These are phyloP conservation scores for Cosmia pyralina DNA, from an alignment of 2,888 invertebrate species.

Conservation along the genomic window DNA sequence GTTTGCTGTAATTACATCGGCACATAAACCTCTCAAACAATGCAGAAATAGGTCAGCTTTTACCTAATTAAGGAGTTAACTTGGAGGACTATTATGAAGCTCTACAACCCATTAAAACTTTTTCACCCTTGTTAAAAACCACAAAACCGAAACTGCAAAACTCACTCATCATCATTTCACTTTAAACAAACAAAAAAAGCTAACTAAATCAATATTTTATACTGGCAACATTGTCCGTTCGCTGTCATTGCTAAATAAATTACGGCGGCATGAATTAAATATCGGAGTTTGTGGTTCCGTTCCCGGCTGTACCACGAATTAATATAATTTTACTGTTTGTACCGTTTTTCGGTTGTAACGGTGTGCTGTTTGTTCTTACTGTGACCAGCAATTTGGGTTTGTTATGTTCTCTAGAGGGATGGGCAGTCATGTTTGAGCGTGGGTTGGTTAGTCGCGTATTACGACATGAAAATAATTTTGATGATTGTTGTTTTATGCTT, in stretches of 20 bases:
- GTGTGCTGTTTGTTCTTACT: slow-evolving; percentile 49
- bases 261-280: slow-evolving; percentile 69
- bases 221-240: slow-evolving; percentile 48
- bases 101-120: background rate
- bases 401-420: slow-evolving; percentile 29
- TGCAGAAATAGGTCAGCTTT: background rate
- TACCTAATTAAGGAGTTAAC: background rate
- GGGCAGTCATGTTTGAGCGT: background rate
- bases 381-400: slow-evolving; percentile 51
- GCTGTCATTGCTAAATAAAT: slow-evolving; percentile 70
- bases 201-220: slow-evolving; percentile 61
- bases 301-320: slow-evolving; percentile 58
- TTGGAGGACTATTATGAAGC: background rate
- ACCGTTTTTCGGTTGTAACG: slow-evolving; percentile 43
- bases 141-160: slow-evolving; percentile 19
- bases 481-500: slow-evolving; percentile 5
- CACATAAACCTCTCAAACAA: background rate
- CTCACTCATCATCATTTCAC: slow-evolving; percentile 44
- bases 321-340: slow-evolving; percentile 57
- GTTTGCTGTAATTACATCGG: background rate
- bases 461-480: slow-evolving; percentile 12
- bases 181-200: slow-evolving; percentile 56
- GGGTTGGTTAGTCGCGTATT: slow-evolving; percentile 25
- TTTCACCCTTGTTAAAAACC: background rate
- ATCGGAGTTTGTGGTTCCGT: slow-evolving; percentile 60